A percentile compares a stretch with the other conserved stretches of the same genome.
These are phyloP conservation scores for Zaprionus capensis DNA, from an alignment of 1,140 invertebrate species.

Conservation along the genomic window DNA sequence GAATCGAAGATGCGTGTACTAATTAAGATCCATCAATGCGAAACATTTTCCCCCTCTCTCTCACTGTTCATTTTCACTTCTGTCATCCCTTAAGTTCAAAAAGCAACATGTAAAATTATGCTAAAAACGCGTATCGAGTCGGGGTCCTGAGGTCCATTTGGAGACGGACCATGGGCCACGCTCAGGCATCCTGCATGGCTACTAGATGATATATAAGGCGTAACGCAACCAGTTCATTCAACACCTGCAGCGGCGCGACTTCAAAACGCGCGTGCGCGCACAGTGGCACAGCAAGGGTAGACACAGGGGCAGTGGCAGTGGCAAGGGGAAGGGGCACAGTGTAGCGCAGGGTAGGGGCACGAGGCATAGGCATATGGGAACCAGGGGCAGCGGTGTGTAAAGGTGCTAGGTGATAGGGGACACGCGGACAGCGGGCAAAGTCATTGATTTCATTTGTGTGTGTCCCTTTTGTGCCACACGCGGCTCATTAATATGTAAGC, in stretches of 20 bases:
- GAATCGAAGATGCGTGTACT: constrained; percentile 41
- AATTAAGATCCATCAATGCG: constrained; percentile 49
- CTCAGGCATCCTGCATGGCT: constrained; percentile 9
- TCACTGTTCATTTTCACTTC: too few species aligned
- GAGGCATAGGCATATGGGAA: constrained; percentile 13
- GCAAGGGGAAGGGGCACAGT: constrained; percentile 1
- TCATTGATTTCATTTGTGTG: constrained; percentile 57
- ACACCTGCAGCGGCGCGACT: constrained; percentile 65
- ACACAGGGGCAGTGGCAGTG: not conserved
- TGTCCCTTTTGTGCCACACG: constrained; percentile 35
- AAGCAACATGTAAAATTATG: constrained; percentile 51
- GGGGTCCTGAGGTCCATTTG: constrained; percentile 32
- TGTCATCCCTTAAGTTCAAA: not conserved
- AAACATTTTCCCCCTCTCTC: constrained; percentile 6
- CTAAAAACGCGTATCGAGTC: constrained; percentile 35
- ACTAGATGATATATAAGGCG: constrained; percentile 63
- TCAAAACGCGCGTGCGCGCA: constrained; percentile 58
- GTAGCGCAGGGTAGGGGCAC: constrained; percentile 29
- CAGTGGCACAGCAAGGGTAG: constrained; percentile 25
- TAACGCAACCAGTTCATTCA: constrained; percentile 66
- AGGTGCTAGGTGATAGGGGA: constrained; percentile 38
- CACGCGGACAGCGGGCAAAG: constrained; percentile 43
- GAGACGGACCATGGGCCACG: not conserved
- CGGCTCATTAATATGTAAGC: constrained; percentile 68
- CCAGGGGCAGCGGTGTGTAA: constrained; percentile 6